phyloP scores from a whole-genome alignment of 1,140 invertebrate species.

The Zaprionus taronus region DNA sequence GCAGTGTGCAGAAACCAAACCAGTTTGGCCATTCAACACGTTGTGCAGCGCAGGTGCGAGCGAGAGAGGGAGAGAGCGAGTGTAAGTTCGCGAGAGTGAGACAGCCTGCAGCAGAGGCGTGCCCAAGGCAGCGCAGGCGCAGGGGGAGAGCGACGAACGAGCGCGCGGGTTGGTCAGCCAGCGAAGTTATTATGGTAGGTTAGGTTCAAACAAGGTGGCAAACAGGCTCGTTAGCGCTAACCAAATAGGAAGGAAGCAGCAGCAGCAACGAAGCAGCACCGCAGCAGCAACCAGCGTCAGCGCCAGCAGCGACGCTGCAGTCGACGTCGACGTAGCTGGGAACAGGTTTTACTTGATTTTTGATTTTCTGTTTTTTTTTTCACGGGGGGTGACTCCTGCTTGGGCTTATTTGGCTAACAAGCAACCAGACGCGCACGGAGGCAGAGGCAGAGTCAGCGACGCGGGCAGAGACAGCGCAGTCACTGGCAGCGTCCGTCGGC shows the following conservation, averaged over 20 bases:
- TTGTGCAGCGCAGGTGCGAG: conserved; percentile 45
- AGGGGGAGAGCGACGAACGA: conserved; percentile 22
- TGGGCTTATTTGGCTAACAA: conserved; percentile 57
- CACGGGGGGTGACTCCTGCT: conserved; percentile 59
- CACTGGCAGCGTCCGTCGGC: conserved; percentile 62
- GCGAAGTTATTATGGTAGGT: conserved; percentile 80
- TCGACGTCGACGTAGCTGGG: conserved; percentile 40
- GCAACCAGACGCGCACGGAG: background rate
- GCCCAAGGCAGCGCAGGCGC: conserved; percentile 32
- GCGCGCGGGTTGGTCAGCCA: conserved; percentile 29
- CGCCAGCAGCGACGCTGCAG: conserved; percentile 14
- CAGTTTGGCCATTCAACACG: conserved; percentile 48
- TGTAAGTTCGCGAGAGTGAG: conserved; percentile 32
- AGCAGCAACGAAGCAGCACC: conserved; percentile 2
- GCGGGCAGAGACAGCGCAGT: conserved; percentile 17
- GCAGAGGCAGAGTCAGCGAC: conserved; percentile 15
- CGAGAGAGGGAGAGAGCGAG: background rate
- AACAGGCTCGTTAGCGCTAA: conserved; percentile 80
- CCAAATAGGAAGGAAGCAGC: conserved; percentile 77
- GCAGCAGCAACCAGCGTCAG: conserved; percentile 29
- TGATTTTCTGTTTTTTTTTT: conserved; percentile 6
- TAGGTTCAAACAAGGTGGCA: conserved; percentile 83
- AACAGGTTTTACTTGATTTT: conserved; percentile 78
- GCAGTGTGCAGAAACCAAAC: conserved; percentile 51
- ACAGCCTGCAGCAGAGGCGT: conserved; percentile 36